Base-by-base conservation (phyloP, 2,113 vertebrate genomes). In the Onychorhynchus coronatus region DNA sequence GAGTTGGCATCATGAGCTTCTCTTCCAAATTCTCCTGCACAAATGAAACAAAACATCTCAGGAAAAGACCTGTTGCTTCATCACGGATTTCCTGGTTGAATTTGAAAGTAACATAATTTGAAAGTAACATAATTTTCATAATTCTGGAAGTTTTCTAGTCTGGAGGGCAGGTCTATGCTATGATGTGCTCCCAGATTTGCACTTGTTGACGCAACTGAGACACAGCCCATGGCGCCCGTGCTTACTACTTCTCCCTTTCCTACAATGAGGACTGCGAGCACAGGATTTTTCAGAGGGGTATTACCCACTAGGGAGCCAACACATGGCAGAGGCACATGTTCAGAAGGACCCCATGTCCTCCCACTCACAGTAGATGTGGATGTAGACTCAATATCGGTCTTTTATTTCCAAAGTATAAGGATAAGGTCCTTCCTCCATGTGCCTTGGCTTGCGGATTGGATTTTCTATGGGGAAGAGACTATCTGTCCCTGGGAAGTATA, bases 171-270 rank as follows among this genome's bases (percentile, higher is more conserved):
- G 22, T 61, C 22, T 71, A n/a, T 1, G 0, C 6, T 24, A 4
- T 3, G 10, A 30, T 55, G 59, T 63, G 27, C 35, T 92, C 42
- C 47, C 4, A 4, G 31, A 21, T 25, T 50, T 58, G 35, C 5
- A 2, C 50, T 39, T 7, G 8, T 42, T 63, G 46, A 46, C 19
- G 20, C 28, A 42, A 22, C 9, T 24, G 63, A 71, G 81, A 33
- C 35, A 27, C 4, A 47, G 42, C 13, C 37, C 8, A 1, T 55
- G 11, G 42, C 73, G 44, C 14, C 63, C 58, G 58, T 0, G 0
- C 25, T 49, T 30, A 21, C 20, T 1, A 1, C 31, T 27, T 53
- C 46, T 91, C 44, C 12, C 17, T 88, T 35, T 70, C 18, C 35
- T 59, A 18, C 6, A 2, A 1, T 5, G 23, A 44, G 20, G 58